Base-by-base conservation (phyloP, 2,888 invertebrate genomes). In the Caenorhabditis sp. region DNA sequence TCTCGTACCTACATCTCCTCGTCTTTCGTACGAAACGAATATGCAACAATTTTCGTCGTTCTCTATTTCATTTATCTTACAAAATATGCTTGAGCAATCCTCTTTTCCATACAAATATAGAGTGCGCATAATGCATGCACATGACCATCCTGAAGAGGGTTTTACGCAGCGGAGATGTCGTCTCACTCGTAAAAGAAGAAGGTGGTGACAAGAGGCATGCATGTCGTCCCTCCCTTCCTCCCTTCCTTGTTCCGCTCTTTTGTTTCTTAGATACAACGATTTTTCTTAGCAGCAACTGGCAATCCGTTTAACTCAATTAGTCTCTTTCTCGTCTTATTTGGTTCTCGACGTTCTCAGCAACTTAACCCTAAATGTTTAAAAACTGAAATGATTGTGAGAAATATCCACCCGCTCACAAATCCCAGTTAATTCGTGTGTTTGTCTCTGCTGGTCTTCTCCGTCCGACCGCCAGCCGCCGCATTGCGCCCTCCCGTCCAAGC, bases 41-140 rank as follows among this genome's bases (percentile, higher is more conserved):
- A n/a, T n/a, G n/a, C n/a, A n/a, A n/a, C n/a, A n/a, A n/a, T n/a
- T n/a, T n/a, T n/a, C n/a, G 15, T 9, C 2, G 22, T 39, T 45
- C 45, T 26, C 8, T 17, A 20, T 39, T 20, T 27, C n/a, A 35
- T 17, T 26, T 48, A n/a, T 13, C 13, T 30, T 9, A 30, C 30
- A 9, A 9, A 5, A 13, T 13, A 35, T 35, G 13, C 11, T 35
- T 13, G 35, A 13, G 11, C 2, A 15, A 27, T 27, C 27, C 48
- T 15, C 6, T 17, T 15, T 50, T 50, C n/a, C n/a, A 50, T 32
- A n/a, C n/a, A n/a, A n/a, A 70, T 59, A 53, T 53, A 53, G 59
- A 70, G 59, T 61, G 70, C 70, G 59, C 70, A 70, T 70, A 59
- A 59, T 70, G 70, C 70, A 70, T 70, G 59, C 52, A 50, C 70